Evolutionary conservation across 2,113 vertebrate genomes (phyloP).

Genomic region (Tetrax tetrax): DNA sequence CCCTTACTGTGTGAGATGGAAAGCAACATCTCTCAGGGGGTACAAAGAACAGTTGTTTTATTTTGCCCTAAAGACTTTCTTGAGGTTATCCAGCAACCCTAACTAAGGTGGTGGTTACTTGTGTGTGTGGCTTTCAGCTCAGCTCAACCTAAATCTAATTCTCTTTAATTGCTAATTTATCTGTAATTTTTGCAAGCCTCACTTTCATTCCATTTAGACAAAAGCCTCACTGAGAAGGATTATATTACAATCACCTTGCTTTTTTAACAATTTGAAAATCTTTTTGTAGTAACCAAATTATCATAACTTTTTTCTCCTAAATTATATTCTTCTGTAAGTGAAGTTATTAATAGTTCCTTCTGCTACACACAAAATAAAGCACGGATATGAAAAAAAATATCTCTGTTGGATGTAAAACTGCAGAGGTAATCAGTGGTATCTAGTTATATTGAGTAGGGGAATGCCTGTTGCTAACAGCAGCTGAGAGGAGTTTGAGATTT

Average conservation of each 20-base stretch:
- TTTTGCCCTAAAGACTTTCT: not conserved
- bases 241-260: not conserved
- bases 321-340: not conserved
- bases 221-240: not conserved
- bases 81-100: not conserved
- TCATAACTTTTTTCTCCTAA: not conserved
- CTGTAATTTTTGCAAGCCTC: not conserved
- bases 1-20: not conserved
- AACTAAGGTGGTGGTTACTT: not conserved
- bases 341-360: not conserved
- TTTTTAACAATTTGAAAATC: slow-evolving; percentile 5
- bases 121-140: not conserved
- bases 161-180: not conserved
- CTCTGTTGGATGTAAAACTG: not conserved
- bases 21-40: not conserved
- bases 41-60: not conserved
- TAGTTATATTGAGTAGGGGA: not conserved
- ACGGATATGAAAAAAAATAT: not conserved
- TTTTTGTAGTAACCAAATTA: not conserved
- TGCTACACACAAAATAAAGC: not conserved
- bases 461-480: not conserved
- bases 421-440: not conserved
- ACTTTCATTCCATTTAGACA: not conserved
- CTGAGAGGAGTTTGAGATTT: not conserved
- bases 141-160: not conserved